Evolutionary conservation across 2,797 vertebrate genomes (phyloP), one percentile per base, ranked within the genome.

Genomic region (Dallia pectoralis): DNA sequence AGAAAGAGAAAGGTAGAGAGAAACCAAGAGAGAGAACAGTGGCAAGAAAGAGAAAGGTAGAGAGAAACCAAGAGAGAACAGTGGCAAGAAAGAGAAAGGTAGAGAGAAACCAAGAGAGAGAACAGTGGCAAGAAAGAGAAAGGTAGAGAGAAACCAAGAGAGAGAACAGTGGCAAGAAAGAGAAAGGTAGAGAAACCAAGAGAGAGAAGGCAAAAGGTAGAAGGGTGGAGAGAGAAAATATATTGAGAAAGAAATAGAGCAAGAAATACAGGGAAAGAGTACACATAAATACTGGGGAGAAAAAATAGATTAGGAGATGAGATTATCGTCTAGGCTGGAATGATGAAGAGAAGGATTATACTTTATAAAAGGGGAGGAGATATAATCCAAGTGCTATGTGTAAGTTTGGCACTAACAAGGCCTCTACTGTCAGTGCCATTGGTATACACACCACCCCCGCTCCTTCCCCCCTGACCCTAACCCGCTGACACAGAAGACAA

Each of bases 1-100:
- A 61, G 65, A 40, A 69, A 48, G 74, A 76, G 72, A 66, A 70
- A n/a, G n/a, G n/a, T n/a, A n/a, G n/a, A n/a, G 11, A 74, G 70
- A 65, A 14, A 67, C 30, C 59, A 22, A 56, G 25, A 47, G n/a
- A 73, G 67, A 73, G 30, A 15, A 64, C 51, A 61, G 36, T 69
- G 51, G 32, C 22, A 67, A 61, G 65, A 40, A 69, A 48, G 74
- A 76, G 72, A 66, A 70, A n/a, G n/a, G n/a, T n/a, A n/a, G n/a
- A n/a, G 11, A 14, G 29, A 36, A 47, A 56, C 22, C 19, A n/a
- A 36, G 25, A 19, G 36, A 87, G 74, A 75, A 61, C 44, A 74
- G 67, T 64, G 65, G 70, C 77, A 36, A 44, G 25, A 7, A 44
- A 64, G 56, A 12, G 33, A 67, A 74, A 49, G 70, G 32, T 44